Conservation (phyloP, 2,888 invertebrate species). For the Dorcus parallelipipedus region DNA sequence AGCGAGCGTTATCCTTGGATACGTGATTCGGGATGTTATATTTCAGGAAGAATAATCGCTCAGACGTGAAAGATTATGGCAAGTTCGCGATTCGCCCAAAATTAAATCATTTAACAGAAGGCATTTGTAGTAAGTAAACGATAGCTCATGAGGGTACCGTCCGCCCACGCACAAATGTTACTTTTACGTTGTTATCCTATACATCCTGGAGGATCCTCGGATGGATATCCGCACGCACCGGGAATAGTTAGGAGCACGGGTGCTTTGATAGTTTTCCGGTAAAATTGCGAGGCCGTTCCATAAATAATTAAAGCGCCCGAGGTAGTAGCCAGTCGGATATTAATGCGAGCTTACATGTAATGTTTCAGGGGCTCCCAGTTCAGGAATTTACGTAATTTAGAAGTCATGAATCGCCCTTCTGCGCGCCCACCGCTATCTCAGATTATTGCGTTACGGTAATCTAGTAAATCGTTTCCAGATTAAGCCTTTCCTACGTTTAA, state of each 20-base stretch:
- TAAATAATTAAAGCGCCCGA: slow-evolving; percentile 1
- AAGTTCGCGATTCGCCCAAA: not conserved
- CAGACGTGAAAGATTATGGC: no score
- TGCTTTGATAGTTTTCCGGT: not conserved
- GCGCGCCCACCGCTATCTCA: not conserved
- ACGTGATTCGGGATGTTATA: no score
- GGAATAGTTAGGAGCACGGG: not conserved
- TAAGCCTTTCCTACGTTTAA: not conserved
- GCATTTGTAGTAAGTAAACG: no score
- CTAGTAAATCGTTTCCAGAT: not conserved
- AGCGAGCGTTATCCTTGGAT: no score
- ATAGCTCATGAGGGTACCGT: no score
- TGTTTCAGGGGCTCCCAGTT: not conserved
- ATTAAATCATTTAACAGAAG: not conserved
- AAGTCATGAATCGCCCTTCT: not conserved
- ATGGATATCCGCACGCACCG: not conserved
- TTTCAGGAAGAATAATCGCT: no score
- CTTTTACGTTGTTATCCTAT: not conserved
- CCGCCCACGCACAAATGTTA: no score
- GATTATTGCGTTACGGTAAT: not conserved
- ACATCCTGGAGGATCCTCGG: not conserved
- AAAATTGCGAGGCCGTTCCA: not conserved
- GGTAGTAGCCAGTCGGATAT: not conserved
- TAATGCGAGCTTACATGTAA: not conserved
- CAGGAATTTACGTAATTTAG: not conserved